A percentile compares a stretch with the other conserved stretches of the same genome.
Conservation (phyloP, 2,888 invertebrate genomes). For the Dryomyza anilis region DNA sequence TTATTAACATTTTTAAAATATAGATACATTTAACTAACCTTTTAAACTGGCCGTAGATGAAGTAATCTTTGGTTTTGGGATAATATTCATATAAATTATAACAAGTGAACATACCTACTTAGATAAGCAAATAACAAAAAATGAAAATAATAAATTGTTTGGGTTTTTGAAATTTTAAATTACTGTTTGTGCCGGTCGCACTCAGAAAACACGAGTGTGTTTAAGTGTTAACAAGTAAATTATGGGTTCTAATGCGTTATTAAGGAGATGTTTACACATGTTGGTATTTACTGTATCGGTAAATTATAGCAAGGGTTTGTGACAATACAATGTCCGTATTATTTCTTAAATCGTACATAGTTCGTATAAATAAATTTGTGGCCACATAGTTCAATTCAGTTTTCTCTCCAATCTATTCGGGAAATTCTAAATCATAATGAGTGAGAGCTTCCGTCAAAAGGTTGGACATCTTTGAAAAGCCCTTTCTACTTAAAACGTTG, state of each 20-base stretch:
- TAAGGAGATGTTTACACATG: constrained; percentile 19
- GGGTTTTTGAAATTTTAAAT: neutral
- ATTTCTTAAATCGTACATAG: too few relatives aligned
- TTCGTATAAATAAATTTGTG: too few relatives aligned
- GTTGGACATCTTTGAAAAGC: constrained; percentile 28
- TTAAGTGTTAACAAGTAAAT: constrained; percentile 59
- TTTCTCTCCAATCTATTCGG: constrained; percentile 29
- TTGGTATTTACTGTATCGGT: neutral
- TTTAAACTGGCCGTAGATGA: neutral
- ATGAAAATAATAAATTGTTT: too few relatives aligned
- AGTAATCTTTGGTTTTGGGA: neutral
- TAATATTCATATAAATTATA: constrained; percentile 7
- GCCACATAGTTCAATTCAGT: constrained; percentile 31
- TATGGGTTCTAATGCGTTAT: constrained; percentile 36
- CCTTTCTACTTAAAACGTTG: constrained; percentile 40
- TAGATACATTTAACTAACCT: too few relatives aligned
- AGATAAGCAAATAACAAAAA: constrained; percentile 14
- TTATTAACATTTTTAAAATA: too few relatives aligned
- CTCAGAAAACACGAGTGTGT: constrained; percentile 50
- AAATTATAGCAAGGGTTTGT: neutral
- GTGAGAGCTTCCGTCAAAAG: constrained; percentile 23
- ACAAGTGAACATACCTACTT: neutral
- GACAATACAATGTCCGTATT: neutral
- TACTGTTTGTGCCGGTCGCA: neutral
- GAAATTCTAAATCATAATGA: constrained; percentile 25